These are phyloP conservation scores for Poecilia wingei DNA, from an alignment of 2,797 vertebrate species.

Conservation along the genomic window DNA sequence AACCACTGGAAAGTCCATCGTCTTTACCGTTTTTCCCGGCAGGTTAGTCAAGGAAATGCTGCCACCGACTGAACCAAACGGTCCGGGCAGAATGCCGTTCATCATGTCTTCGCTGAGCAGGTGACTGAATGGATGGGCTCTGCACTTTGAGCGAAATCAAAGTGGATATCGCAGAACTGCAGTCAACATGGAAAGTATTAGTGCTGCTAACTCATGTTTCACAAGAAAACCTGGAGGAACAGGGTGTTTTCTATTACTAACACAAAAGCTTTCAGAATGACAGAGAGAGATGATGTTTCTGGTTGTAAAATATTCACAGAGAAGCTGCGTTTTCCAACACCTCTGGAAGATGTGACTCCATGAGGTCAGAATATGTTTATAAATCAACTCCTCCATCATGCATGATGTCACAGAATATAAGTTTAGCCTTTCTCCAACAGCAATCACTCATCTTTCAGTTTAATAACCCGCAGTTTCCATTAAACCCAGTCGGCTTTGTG, in stretches of 20 bases:
- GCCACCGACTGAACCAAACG: not conserved
- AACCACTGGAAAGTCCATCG: not conserved
- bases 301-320: not conserved
- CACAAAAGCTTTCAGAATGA: not conserved
- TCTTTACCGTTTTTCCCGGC: not conserved
- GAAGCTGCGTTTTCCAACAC: not conserved
- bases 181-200: not conserved
- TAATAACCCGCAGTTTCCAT: conserved; percentile 32
- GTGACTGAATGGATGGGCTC: conserved; percentile 5
- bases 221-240: not conserved
- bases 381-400: not conserved
- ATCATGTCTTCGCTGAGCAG: not conserved
- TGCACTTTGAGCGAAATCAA: not conserved
- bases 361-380: conserved; percentile 11
- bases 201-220: not conserved
- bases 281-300: not conserved
- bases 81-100: not conserved
- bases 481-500: not conserved
- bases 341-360: not conserved
- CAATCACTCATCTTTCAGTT: conserved; percentile 23
- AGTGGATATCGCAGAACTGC: not conserved
- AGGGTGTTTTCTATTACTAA: not conserved
- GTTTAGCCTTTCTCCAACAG: conserved; percentile 14
- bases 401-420: conserved; percentile 21
- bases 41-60: not conserved